phyloP scores from a whole-genome alignment of 1,140 invertebrate species.

The Pteromalus puparum region DNA sequence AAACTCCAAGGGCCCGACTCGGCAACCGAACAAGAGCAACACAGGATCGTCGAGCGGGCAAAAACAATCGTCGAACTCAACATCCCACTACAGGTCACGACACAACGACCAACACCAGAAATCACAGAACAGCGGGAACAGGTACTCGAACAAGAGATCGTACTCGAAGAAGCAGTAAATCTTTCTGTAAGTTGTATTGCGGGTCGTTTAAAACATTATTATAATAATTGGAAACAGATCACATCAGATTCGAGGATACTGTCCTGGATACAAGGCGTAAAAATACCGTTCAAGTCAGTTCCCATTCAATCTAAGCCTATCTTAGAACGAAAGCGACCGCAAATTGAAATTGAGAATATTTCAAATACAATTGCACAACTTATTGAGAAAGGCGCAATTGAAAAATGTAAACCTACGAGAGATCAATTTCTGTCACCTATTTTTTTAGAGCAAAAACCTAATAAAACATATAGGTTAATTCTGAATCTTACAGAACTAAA shows the following conservation, averaged over 20 bases:
- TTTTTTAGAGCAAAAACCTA: constrained; percentile 34
- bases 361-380: not conserved
- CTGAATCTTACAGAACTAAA: constrained; percentile 52
- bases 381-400: not conserved
- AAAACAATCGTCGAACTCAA: not conserved
- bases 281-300: not conserved
- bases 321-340: not conserved
- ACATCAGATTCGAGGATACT: not conserved
- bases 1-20: not conserved
- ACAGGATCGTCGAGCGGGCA: not conserved
- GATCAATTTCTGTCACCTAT: too few species aligned
- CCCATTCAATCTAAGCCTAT: not conserved
- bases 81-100: not conserved
- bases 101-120: not conserved
- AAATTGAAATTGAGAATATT: not conserved
- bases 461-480: constrained; percentile 44
- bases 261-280: not conserved
- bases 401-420: not conserved
- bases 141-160: not conserved
- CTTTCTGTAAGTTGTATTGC: not conserved
- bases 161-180: not conserved
- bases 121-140: too few species aligned
- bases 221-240: not conserved
- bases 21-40: not conserved
- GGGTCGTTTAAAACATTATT: not conserved